These are phyloP conservation scores for Diploscapter pachys DNA, from an alignment of 1,140 invertebrate species.

Conservation along the genomic window DNA sequence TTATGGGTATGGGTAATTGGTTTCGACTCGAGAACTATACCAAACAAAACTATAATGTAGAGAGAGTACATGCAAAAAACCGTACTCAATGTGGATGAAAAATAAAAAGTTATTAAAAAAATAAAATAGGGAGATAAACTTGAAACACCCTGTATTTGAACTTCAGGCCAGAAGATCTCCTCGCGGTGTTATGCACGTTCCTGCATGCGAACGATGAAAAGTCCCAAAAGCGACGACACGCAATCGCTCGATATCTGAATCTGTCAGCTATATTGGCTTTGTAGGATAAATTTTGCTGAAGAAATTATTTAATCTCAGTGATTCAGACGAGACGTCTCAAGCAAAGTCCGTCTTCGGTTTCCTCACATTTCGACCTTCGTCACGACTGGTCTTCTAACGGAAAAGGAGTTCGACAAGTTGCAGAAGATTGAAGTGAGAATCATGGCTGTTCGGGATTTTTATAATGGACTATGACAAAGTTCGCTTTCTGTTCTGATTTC, in stretches of 20 bases:
- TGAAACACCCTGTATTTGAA: too few relatives aligned
- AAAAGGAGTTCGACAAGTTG: conserved; percentile 59
- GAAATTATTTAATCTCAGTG: background rate
- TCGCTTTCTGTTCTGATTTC: too few relatives aligned
- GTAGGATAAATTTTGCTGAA: background rate
- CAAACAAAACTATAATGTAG: too few relatives aligned
- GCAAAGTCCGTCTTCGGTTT: conserved; percentile 65
- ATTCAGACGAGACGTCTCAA: conserved; percentile 27
- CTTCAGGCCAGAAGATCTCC: conserved; percentile 32
- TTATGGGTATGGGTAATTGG: too few relatives aligned
- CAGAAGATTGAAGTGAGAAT: too few relatives aligned
- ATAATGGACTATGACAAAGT: too few relatives aligned
- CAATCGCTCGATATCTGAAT: conserved; percentile 29
- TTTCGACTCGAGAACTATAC: too few relatives aligned
- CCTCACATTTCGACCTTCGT: conserved; percentile 81
- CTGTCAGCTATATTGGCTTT: conserved; percentile 19
- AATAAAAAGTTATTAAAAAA: too few relatives aligned
- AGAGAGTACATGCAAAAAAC: too few relatives aligned
- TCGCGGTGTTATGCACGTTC: conserved; percentile 14
- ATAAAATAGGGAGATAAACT: too few relatives aligned
- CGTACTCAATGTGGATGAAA: too few relatives aligned
- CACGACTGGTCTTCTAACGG: conserved; percentile 69
- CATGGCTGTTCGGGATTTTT: too few relatives aligned
- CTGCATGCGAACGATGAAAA: conserved; percentile 28
- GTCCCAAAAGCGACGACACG: conserved; percentile 11